Evolutionary conservation across 2,113 vertebrate genomes (phyloP), one percentile per base, ranked within the genome.

Genomic region (Carlito syrichta): DNA sequence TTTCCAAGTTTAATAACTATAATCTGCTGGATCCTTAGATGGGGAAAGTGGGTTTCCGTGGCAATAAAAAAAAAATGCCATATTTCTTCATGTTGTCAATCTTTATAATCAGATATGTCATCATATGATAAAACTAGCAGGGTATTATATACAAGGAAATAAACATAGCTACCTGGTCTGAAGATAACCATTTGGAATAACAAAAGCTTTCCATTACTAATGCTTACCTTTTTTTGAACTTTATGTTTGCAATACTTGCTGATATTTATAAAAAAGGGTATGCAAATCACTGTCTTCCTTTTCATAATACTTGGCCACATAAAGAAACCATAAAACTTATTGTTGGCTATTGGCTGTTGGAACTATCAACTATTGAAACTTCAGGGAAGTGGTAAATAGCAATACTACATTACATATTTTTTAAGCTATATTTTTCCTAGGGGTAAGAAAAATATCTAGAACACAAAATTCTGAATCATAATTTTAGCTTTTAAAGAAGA

Each of bases 271-370:
- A 91, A 94, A 87, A 82, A 73, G 5, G 83, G 78, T n/a, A 60
- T n/a, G 48, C 54, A 88, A 94, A 74, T 66, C 45, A 79, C 56
- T 79, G 76, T 82, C 48, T 82, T 92, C 60, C 38, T 91, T 88
- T 95, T 95, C 35, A 66, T 38, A 86, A 66, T 35, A 60, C 9
- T 94, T 58, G 94, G 14, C 6, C 62, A 89, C 56, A 77, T 45
- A 92, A 92, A 88, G 22, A 89, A 97, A 92, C 84, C 27, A 91
- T 74, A 94, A 93, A 96, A 91, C 25, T 83, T 86, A 78, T 2
- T 38, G 86, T 0, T 82, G 66, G 13, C 27, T 25, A n/a, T n/a
- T n/a, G n/a, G n/a, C n/a, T n/a, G n/a, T n/a, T n/a, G n/a, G n/a
- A n/a, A n/a, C n/a, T n/a, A n/a, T n/a, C n/a, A n/a, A n/a, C n/a